Evolutionary conservation across 2,797 vertebrate species (phyloP), one percentile per base, ranked within the genome.

Genomic region (Huso huso): DNA sequence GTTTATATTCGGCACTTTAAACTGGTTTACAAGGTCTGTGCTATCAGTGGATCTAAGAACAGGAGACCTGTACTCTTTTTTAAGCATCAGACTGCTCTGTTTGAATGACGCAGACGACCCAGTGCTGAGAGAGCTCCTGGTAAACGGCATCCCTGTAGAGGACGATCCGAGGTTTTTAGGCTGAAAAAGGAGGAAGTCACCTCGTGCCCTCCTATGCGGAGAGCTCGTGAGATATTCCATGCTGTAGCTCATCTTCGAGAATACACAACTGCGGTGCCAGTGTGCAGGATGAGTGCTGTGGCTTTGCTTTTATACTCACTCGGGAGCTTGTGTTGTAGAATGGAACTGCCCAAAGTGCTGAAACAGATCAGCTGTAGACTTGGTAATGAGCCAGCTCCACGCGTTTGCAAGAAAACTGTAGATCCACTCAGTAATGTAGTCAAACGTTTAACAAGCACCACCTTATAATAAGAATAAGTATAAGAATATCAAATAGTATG

Each of bases 311-410:
- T 62, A 62, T 58, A 58, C 11, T 6, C 18, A 48, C 15, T 37
- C 12, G 8, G 59, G 7, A 37, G 7, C 61, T 62, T 62, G 11
- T 11, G 48, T 62, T 37, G 61, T 13, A 48, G 15, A 62, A 48
- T 37, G 61, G 15, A 62, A 10, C 61, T 62, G 61, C 37, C 23
- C 61, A 62, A 23, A 4, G 15, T 48, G 61, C 61, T 62, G 61
- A 62, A 37, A 12, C 6, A 18, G 61, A 37, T 37, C 37, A 37
- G 37, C 37, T 37, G 37, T 10, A 55, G 53, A 10, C 53, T 37
- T 37, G 37, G 37, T 37, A 37, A 1, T 37, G 37, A 37, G 37
- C 37, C 37, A 37, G 37, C 37, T 37, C 37, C 37, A 37, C 37
- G 4, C 37, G 37, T 37, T 37, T 37, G 5, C 37, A 37, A 37